Evolutionary conservation across 2,888 invertebrate genomes (phyloP), one percentile per base, ranked within the genome.

Genomic region (Galerucella pusilla): DNA sequence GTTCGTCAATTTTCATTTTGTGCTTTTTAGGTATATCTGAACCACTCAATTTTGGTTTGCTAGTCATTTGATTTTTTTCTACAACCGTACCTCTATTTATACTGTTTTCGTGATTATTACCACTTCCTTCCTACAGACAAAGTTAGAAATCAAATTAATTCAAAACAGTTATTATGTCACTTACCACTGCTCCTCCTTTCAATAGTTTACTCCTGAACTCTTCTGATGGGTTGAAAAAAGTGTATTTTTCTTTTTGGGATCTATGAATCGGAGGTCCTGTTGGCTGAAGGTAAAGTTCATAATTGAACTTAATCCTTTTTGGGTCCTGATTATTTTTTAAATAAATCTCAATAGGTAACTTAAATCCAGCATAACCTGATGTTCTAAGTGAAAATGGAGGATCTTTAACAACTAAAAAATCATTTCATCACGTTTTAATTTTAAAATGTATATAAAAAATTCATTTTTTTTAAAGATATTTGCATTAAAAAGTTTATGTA

Each of bases 291-390:
- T 92, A 92, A 79, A 98, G 90, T 88, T 98, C 97, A 89, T 98
- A 98, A 71, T 91, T 90, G 86, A 94, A 94, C 81, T 91, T 90
- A 83, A 96, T 93, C 84, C 94, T 96, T 86, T 95, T 96, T 11
- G 97, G 97, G 85, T 97, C 96, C 87, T 96, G 96, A 86, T 94
- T 94, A 87, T 95, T 97, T 82, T 93, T 94, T 80, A 96, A 90
- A 87, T 95, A 94, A 80, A 98, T 93, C 85, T 97, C 96, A 83
- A 98, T 96, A 0, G 95, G 94, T 75, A 98, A 90, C 66, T 92
- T 90, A 87, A 98, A 98, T 49, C 98, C 97, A 75, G 97, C 98
- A 90, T 98, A 98, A 7, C 98, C 98, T n/a, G 96, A 95, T 87
- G 98, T 97, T 82, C 94, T 93, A 46, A 98, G 92, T 68, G 91